Percentiles rank a stretch among this genome's conserved stretches.
phyloP scores from a whole-genome alignment of 2,113 vertebrate species.

The Petaurus breviceps region DNA sequence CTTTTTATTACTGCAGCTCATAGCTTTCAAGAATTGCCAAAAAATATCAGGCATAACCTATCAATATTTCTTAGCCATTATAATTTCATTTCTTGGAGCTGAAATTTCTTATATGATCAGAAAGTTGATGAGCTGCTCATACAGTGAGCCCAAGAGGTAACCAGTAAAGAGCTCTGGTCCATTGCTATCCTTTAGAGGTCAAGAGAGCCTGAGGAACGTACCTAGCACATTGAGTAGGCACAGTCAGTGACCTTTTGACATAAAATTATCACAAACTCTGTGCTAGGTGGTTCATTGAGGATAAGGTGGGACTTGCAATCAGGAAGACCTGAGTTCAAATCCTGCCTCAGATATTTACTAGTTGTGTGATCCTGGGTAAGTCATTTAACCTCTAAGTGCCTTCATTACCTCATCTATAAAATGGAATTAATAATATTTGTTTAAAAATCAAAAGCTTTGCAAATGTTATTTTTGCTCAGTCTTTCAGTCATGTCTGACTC shows the following conservation, averaged over 20 bases:
- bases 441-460: no score
- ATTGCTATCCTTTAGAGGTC: background rate
- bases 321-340: background rate
- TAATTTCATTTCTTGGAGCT: conserved; percentile 42
- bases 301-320: background rate
- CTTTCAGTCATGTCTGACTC: background rate
- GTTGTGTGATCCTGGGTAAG: background rate
- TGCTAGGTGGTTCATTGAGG: no score
- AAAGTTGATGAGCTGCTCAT: background rate
- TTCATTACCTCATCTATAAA: background rate
- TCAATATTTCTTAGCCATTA: conserved; percentile 49
- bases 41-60: background rate
- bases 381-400: background rate
- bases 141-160: background rate
- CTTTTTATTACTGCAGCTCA: conserved; percentile 59
- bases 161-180: background rate
- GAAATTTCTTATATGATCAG: conserved; percentile 19
- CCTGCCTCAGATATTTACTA: background rate
- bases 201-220: background rate
- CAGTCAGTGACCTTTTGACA: background rate
- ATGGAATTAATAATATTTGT: no score
- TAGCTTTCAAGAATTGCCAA: conserved; percentile 34
- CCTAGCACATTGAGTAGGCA: background rate
- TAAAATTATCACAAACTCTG: background rate
- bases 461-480: background rate